Evolutionary conservation across 2,113 vertebrate genomes (phyloP).

Genomic region (Notiomystis cincta): DNA sequence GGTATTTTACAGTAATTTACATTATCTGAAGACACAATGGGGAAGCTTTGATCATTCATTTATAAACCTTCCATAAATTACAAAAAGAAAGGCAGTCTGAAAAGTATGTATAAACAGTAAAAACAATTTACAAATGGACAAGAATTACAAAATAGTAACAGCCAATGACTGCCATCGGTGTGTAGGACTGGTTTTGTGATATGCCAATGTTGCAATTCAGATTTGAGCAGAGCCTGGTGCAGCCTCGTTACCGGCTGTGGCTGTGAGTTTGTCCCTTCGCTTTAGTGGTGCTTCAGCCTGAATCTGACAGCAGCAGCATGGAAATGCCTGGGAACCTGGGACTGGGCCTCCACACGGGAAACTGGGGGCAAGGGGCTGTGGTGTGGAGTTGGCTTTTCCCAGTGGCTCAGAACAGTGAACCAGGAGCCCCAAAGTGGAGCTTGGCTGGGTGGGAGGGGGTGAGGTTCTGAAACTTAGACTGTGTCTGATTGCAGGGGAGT

Average conservation of each 20-base stretch:
- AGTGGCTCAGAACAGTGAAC: background rate
- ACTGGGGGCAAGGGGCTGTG: background rate
- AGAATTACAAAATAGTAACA: conserved; percentile 92
- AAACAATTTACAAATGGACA: conserved; percentile 99
- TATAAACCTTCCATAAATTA: conserved; percentile 86
- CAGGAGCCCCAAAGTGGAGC: background rate
- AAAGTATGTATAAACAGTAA: conserved; percentile 99
- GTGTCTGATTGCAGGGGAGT: background rate
- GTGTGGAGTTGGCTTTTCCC: background rate
- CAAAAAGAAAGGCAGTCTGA: conserved; percentile 98
- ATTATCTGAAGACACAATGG: conserved; percentile 92
- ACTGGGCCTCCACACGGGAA: background rate
- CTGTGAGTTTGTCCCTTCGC: background rate
- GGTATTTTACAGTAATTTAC: conserved; percentile 82
- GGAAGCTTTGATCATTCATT: conserved; percentile 85
- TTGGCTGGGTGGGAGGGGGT: background rate
- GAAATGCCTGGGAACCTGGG: background rate
- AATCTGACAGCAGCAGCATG: background rate
- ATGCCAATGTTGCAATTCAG: conserved; percentile 2
- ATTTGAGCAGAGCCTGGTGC: background rate
- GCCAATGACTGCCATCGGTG: conserved; percentile 69
- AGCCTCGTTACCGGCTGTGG: background rate
- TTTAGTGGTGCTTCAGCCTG: background rate
- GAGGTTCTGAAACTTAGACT: background rate
- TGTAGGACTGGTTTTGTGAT: background rate